Evolutionary conservation across 1,140 invertebrate genomes (phyloP).

Genomic region (Danaus plexippus): DNA sequence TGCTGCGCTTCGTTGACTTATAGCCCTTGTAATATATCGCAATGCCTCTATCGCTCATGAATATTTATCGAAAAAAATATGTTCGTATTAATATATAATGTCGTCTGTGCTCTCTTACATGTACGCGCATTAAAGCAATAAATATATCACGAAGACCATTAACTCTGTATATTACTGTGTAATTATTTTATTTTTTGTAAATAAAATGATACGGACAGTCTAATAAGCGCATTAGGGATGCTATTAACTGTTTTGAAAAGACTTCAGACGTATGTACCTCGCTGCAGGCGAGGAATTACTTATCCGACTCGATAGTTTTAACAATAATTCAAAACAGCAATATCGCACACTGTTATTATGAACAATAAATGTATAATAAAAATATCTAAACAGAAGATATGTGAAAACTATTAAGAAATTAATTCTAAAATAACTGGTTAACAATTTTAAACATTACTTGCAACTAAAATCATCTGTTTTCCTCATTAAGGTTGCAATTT

Average conservation of each 20-base stretch:
- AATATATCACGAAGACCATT: conserved; percentile 57
- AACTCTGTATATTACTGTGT: conserved; percentile 47
- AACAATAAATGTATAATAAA: conserved; percentile 11
- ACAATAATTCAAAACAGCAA: conserved; percentile 24
- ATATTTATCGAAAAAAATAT: conserved; percentile 67
- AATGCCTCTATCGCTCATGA: conserved; percentile 67
- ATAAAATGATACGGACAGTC: conserved; percentile 46
- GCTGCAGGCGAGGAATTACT: conserved; percentile 45
- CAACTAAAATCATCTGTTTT: no score
- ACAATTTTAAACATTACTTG: no score
- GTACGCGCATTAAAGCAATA: conserved; percentile 50
- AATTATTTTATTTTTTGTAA: conserved; percentile 61
- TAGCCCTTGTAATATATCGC: conserved; percentile 61
- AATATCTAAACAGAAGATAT: background rate
- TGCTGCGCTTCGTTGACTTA: conserved; percentile 60
- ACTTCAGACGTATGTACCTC: conserved; percentile 31
- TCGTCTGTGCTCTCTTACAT: conserved; percentile 33
- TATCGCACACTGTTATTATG: conserved; percentile 28
- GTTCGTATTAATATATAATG: conserved; percentile 45
- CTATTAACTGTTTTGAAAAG: conserved; percentile 35
- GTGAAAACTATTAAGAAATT: conserved; percentile 39
- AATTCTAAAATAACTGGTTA: no score
- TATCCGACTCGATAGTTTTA: conserved; percentile 24
- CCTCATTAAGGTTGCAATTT: no score
- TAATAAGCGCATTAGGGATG: conserved; percentile 57